A percentile compares a stretch with the other conserved stretches of the same genome.
These are phyloP conservation scores for Pristionchus japonicus DNA, from an alignment of 2,888 invertebrate species.

Conservation along the genomic window DNA sequence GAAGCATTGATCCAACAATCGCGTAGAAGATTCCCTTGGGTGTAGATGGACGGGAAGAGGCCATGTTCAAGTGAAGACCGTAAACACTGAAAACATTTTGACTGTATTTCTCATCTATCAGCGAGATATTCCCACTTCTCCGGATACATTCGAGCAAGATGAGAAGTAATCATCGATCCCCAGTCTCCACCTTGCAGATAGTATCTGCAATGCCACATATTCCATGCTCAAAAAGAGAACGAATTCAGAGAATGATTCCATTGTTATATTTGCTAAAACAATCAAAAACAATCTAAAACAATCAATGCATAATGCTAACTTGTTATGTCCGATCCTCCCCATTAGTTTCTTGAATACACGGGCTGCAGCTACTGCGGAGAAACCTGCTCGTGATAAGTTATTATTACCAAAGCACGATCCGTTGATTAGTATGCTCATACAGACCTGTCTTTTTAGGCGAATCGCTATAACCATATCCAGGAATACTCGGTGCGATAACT, in stretches of 20 bases:
- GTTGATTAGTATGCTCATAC: not conserved
- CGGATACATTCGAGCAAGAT: constrained; percentile 82
- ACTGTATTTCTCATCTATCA: not conserved
- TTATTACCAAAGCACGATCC: not conserved
- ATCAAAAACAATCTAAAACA: no score
- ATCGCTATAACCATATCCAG: constrained; percentile 80
- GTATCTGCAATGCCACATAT: constrained; percentile 77
- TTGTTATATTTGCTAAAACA: no score
- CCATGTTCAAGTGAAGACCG: constrained; percentile 42
- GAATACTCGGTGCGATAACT: constrained; percentile 78
- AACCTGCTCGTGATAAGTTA: constrained; percentile 61
- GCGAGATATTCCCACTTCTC: constrained; percentile 75
- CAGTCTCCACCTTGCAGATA: constrained; percentile 88
- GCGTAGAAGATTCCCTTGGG: not conserved
- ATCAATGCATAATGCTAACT: constrained; percentile 62
- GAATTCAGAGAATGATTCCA: no score
- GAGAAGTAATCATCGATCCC: constrained; percentile 82
- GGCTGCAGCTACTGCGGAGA: constrained; percentile 73
- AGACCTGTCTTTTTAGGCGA: constrained; percentile 81
- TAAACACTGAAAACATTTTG: not conserved
- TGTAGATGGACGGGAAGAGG: not conserved
- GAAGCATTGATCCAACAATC: constrained; percentile 20
- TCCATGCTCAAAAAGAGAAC: no score
- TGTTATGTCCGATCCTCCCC: constrained; percentile 81
- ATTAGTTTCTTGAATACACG: constrained; percentile 82